These are phyloP conservation scores for Catharus minimus DNA, from an alignment of 2,113 vertebrate genomes.

Conservation along the genomic window DNA sequence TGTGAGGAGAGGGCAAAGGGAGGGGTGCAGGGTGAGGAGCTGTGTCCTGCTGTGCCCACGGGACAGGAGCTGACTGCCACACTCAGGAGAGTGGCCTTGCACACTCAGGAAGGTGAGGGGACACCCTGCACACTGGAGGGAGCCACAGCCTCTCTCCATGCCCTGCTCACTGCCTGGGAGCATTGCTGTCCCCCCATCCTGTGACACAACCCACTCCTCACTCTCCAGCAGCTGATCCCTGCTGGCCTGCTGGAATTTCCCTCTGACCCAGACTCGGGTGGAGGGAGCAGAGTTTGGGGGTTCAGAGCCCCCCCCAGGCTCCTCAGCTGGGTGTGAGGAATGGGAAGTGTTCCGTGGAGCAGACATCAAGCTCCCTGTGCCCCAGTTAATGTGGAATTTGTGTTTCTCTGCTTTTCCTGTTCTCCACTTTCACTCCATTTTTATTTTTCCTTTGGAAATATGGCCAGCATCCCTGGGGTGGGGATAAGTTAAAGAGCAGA, in stretches of 20 bases:
- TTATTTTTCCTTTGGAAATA: constrained; percentile 25
- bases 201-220: fast-evolving
- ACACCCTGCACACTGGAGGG: background rate
- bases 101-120: background rate
- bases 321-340: background rate
- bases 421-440: background rate
- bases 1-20: fast-evolving
- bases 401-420: background rate
- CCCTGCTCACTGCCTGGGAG: background rate
- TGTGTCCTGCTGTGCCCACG: too few relatives aligned
- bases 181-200: background rate
- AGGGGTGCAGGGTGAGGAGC: background rate
- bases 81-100: background rate
- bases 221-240: background rate
- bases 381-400: background rate
- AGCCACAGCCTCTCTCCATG: background rate
- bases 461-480: background rate
- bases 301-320: background rate
- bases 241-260: fast-evolving
- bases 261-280: background rate
- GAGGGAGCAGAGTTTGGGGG: background rate
- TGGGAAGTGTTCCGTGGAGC: fast-evolving
- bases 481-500: constrained; percentile 5
- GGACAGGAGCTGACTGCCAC: background rate
- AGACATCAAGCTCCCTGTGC: background rate